phyloP scores from a whole-genome alignment of 1,140 invertebrate species.

The Brachionus manjavacas region DNA sequence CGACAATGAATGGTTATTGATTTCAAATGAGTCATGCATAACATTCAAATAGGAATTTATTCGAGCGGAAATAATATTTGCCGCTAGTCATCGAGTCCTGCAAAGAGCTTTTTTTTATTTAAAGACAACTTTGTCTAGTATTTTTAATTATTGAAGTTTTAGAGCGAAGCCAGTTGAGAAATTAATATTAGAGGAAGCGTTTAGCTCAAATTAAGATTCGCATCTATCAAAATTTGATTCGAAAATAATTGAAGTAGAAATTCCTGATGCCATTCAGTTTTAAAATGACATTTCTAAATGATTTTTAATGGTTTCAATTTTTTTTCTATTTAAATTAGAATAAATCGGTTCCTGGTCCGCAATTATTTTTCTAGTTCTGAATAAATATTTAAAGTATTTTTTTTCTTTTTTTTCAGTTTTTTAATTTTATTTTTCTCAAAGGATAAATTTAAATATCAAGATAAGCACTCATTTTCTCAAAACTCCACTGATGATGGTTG shows the following conservation, averaged over 20 bases:
- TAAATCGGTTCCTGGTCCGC: background rate
- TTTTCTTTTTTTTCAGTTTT: background rate
- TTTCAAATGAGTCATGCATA: background rate
- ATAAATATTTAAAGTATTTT: background rate
- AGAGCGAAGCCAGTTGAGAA: background rate
- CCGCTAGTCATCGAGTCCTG: background rate
- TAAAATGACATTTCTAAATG: background rate
- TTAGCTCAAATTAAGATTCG: background rate
- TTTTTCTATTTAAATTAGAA: background rate
- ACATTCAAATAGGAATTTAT: background rate
- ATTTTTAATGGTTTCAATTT: background rate
- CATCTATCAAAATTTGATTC: background rate
- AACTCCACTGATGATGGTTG: slow-evolving; percentile 7
- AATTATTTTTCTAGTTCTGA: background rate
- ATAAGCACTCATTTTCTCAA: slow-evolving; percentile 12
- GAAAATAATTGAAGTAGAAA: background rate
- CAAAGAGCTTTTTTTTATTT: background rate
- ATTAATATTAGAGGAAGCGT: background rate
- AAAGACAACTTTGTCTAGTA: background rate
- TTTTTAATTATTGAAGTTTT: background rate
- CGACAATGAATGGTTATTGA: background rate
- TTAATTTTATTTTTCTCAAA: background rate
- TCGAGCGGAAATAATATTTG: background rate
- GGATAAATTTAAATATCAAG: slow-evolving; percentile 10
- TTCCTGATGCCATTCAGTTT: background rate